Evolutionary conservation across 2,797 vertebrate species (phyloP).

Genomic region (Telmatherina bonti): DNA sequence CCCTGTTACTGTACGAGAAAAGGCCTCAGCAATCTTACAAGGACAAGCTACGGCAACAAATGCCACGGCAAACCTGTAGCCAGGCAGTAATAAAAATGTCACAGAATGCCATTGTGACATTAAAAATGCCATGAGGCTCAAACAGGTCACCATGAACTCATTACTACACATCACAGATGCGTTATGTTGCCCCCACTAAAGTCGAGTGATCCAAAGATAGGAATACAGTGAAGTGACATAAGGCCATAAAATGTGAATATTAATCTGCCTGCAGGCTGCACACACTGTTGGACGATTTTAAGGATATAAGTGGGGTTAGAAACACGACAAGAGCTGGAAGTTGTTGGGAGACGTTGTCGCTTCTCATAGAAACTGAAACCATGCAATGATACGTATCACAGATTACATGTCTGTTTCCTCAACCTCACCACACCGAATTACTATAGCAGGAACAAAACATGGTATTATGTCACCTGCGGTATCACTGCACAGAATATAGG

Average conservation of each 20-base stretch:
- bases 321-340: neutral
- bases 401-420: neutral
- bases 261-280: neutral
- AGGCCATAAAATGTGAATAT: constrained; percentile 31
- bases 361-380: neutral
- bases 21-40: neutral
- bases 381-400: neutral
- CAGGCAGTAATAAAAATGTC: constrained; percentile 52
- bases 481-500: neutral
- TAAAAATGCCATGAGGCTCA: constrained; percentile 45
- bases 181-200: constrained; percentile 14
- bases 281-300: neutral
- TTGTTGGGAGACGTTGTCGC: too few relatives aligned
- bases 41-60: constrained; percentile 6
- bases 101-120: constrained; percentile 55
- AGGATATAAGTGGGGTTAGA: constrained; percentile 11
- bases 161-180: constrained; percentile 45
- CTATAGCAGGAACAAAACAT: neutral
- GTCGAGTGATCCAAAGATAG: constrained; percentile 18
- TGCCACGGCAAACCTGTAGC: constrained; percentile 27
- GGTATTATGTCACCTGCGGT: neutral
- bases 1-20: constrained; percentile 4
- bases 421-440: neutral
- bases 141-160: constrained; percentile 45
- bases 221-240: constrained; percentile 9